Percentiles rank a stretch among this genome's conserved stretches.
Conservation (phyloP, 2,888 invertebrate species). For the Morpho deidamia region DNA sequence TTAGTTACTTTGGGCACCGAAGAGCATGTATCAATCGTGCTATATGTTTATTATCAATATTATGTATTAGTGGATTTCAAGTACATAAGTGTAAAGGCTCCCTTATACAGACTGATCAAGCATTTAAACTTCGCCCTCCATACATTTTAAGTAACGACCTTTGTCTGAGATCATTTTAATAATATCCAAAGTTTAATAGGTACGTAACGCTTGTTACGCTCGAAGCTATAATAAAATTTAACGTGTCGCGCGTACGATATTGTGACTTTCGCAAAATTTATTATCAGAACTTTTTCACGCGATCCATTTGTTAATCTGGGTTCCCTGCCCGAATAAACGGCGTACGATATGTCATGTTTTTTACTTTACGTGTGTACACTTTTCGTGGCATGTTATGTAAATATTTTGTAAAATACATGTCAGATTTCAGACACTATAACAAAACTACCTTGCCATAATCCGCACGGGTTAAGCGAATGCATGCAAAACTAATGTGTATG, state of each 20-base stretch:
- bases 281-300: slow-evolving; percentile 59
- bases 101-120: slow-evolving; percentile 8
- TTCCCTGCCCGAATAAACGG: slow-evolving; percentile 15
- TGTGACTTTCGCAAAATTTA: slow-evolving; percentile 61
- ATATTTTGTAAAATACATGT: no score
- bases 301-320: slow-evolving; percentile 61
- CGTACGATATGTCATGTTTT: slow-evolving; percentile 7
- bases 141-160: slow-evolving; percentile 38
- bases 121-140: slow-evolving; percentile 13
- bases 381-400: no score
- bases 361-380: not conserved
- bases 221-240: slow-evolving; percentile 65
- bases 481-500: no score
- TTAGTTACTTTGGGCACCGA: no score
- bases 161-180: slow-evolving; percentile 67
- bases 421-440: no score
- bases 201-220: slow-evolving; percentile 41
- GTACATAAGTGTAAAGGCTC: not conserved
- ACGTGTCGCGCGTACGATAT: slow-evolving; percentile 56
- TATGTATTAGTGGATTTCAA: no score
- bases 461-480: no score
- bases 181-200: slow-evolving; percentile 68
- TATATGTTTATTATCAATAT: no score
- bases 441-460: no score
- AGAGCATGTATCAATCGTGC: no score